phyloP scores from a whole-genome alignment of 2,113 vertebrate genomes.

The Plotosus lineatus region DNA sequence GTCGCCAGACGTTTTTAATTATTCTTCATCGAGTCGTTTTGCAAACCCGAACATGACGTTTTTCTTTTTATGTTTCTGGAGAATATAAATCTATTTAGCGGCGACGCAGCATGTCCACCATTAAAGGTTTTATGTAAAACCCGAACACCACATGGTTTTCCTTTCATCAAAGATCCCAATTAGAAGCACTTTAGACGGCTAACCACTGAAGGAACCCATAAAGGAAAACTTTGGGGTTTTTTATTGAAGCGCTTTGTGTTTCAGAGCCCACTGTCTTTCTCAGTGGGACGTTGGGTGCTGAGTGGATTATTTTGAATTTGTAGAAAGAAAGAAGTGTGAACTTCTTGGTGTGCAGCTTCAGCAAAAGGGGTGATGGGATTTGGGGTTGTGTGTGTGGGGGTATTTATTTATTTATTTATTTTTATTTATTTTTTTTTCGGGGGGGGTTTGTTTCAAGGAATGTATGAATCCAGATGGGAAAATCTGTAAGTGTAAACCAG shows the following conservation, averaged over 20 bases:
- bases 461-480: constrained; percentile 23
- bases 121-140: constrained; percentile 9
- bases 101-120: background rate
- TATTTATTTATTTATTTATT: no score
- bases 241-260: background rate
- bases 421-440: no score
- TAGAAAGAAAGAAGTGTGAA: background rate
- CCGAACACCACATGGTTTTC: background rate
- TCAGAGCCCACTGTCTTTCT: background rate
- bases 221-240: background rate
- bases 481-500: constrained; percentile 17
- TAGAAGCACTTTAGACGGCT: constrained; percentile 1
- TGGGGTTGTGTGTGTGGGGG: background rate
- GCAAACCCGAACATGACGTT: no score
- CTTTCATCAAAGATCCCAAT: constrained; percentile 15
- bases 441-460: background rate
- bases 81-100: no score
- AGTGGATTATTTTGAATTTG: background rate
- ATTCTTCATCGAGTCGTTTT: no score
- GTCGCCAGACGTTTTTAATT: no score
- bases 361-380: background rate
- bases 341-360: background rate
- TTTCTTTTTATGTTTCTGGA: no score
- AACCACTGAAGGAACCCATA: background rate
- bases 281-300: background rate